These are phyloP conservation scores for Norana najaformis DNA, from an alignment of 2,888 invertebrate species.

Conservation along the genomic window DNA sequence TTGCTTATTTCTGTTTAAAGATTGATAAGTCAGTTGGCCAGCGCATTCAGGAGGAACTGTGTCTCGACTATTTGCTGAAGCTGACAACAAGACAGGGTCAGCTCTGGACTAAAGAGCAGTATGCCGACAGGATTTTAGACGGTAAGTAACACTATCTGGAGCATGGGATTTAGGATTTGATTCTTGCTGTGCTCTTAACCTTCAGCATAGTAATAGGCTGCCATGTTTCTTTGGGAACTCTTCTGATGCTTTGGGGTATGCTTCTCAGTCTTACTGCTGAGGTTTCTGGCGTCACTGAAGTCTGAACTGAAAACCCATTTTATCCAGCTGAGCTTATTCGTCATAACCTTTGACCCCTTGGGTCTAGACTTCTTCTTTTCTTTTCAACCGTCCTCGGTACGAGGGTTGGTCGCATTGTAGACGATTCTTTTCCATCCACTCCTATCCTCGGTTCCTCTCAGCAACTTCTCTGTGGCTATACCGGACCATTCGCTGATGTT, in stretches of 20 bases:
- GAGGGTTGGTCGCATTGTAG: too few relatives aligned
- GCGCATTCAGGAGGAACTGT: background rate
- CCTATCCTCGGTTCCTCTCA: too few relatives aligned
- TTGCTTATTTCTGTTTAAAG: conserved; percentile 1
- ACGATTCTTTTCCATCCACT: too few relatives aligned
- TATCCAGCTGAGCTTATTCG: background rate
- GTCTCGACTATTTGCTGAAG: conserved; percentile 14
- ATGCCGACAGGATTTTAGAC: conserved; percentile 8
- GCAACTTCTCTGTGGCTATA: too few relatives aligned
- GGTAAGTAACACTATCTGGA: background rate
- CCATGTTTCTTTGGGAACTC: background rate
- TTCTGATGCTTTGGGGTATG: background rate
- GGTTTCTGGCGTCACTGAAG: background rate
- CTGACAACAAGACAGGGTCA: conserved; percentile 15
- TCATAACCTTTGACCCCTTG: background rate
- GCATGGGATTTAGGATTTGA: background rate
- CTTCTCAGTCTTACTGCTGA: background rate
- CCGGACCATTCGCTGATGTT: too few relatives aligned
- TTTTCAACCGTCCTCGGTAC: too few relatives aligned
- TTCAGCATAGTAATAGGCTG: too few relatives aligned
- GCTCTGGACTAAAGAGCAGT: conserved; percentile 1
- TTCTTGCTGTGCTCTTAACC: background rate
- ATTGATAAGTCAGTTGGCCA: conserved; percentile 14
- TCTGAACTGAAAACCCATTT: background rate
- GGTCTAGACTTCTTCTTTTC: too few relatives aligned